Evolutionary conservation across 1,140 invertebrate genomes (phyloP), one percentile per base, ranked within the genome.

Genomic region (Anadara kagoshimensis): DNA sequence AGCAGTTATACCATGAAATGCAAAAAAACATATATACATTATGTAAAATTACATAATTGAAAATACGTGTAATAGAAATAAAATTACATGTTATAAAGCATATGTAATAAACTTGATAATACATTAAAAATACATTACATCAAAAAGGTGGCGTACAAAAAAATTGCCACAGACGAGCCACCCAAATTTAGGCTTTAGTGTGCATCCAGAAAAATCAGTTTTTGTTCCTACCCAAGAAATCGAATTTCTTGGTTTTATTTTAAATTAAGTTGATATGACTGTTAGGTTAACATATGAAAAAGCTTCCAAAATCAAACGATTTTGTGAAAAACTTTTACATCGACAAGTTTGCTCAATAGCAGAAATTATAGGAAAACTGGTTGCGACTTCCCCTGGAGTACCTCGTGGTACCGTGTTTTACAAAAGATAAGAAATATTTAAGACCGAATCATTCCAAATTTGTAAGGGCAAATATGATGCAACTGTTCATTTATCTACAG

Each of bases 251-350:
- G 65, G 65, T 10, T n/a, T n/a, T n/a, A n/a, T n/a, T n/a, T n/a
- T n/a, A n/a, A n/a, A n/a, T n/a, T n/a, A n/a, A n/a, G n/a, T 44
- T 44, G 16, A 49, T 7, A 70, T 54, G 68, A 70, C 29, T n/a
- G n/a, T 63, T 56, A 4, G 49, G 7, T 26, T 70, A n/a, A 63
- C 59, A 1, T 0, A 26, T n/a, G 47, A 56, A 14, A 47, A 43
- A 44, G 49, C 57, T 22, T 10, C 11, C 2, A 20, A 51, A 16
- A 51, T 70, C 20, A 24, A 18, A 11, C 20, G 54, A 26, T 12
- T 22, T 10, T 63, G 68, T 63, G 0, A 22, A 43, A 11, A 41
- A 49, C 63, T 29, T n/a, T n/a, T n/a, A n/a, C n/a, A n/a, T n/a
- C n/a, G n/a, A n/a, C n/a, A n/a, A n/a, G n/a, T n/a, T n/a, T 47